A percentile compares a stretch with the other conserved stretches of the same genome.
Conservation (phyloP, 1,140 invertebrate species). For the Tribolium madens region DNA sequence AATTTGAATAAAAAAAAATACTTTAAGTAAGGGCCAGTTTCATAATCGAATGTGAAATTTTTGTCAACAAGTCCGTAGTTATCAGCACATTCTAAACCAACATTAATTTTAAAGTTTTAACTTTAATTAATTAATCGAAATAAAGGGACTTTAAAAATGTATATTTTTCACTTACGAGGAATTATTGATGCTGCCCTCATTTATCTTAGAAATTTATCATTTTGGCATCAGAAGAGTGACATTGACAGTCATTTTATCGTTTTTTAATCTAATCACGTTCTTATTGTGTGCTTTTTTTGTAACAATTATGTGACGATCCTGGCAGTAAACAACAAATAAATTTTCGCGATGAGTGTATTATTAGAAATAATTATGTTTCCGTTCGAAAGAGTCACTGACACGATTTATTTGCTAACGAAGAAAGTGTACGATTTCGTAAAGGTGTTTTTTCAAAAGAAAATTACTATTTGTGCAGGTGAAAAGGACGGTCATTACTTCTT, state of each 20-base stretch:
- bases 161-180: no score
- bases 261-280: slow-evolving; percentile 20
- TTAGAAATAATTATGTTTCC: slow-evolving; percentile 1
- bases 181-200: no score
- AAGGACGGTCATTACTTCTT: slow-evolving; percentile 84
- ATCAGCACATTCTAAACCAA: no score
- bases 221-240: no score
- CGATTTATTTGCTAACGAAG: slow-evolving; percentile 11
- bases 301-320: not conserved
- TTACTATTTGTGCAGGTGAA: slow-evolving; percentile 47
- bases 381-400: not conserved
- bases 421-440: not conserved
- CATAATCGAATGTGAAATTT: no score
- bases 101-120: no score
- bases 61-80: no score
- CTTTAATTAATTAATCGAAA: no score
- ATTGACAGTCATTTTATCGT: not conserved
- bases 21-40: no score
- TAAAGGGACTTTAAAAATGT: no score
- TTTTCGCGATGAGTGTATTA: slow-evolving; percentile 6
- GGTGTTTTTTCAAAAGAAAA: slow-evolving; percentile 13
- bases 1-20: no score
- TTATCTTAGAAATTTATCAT: no score
- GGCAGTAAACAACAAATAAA: not conserved
- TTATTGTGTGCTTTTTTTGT: slow-evolving; percentile 11